Evolutionary conservation across 2,113 vertebrate species (phyloP).

Genomic region (Reinhardtius hippoglossoides): DNA sequence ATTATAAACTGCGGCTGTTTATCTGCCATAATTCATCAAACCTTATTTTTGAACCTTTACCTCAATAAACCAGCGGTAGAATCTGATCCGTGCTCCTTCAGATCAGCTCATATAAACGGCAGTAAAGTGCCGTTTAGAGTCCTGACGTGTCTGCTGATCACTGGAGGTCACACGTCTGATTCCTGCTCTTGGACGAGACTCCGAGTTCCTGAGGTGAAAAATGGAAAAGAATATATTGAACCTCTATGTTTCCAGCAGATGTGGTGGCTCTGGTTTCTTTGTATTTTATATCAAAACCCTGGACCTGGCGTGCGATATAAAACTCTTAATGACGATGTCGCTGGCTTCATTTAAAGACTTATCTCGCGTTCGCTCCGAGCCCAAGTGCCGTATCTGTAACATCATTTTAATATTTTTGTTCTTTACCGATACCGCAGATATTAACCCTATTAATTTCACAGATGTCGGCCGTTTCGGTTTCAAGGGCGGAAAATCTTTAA

Average conservation of each 20-base stretch:
- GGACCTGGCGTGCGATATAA: slow-evolving; percentile 56
- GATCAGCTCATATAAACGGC: too few species aligned
- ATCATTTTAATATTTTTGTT: slow-evolving; percentile 46
- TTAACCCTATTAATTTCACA: slow-evolving; percentile 61
- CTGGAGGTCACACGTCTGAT: slow-evolving; percentile 16
- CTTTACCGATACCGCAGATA: slow-evolving; percentile 39
- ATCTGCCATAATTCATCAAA: too few species aligned
- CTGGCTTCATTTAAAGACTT: slow-evolving; percentile 48
- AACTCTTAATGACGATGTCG: slow-evolving; percentile 56
- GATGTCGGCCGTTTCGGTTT: slow-evolving; percentile 57
- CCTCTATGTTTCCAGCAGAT: slow-evolving; percentile 68
- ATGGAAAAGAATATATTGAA: slow-evolving; percentile 53
- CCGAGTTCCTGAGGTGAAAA: slow-evolving; percentile 7
- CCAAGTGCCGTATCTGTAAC: slow-evolving; percentile 50
- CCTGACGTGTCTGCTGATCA: background rate
- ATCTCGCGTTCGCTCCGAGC: slow-evolving; percentile 14
- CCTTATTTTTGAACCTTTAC: too few species aligned
- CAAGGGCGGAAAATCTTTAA: slow-evolving; percentile 56
- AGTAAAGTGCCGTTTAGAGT: background rate
- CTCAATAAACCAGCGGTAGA: too few species aligned
- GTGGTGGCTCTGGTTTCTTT: slow-evolving; percentile 54
- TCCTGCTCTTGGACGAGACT: background rate
- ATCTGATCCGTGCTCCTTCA: too few species aligned
- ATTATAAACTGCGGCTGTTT: too few species aligned
- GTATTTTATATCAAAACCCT: slow-evolving; percentile 69